Evolutionary conservation across 2,113 vertebrate genomes (phyloP).

Genomic region (Sylvia atricapilla): DNA sequence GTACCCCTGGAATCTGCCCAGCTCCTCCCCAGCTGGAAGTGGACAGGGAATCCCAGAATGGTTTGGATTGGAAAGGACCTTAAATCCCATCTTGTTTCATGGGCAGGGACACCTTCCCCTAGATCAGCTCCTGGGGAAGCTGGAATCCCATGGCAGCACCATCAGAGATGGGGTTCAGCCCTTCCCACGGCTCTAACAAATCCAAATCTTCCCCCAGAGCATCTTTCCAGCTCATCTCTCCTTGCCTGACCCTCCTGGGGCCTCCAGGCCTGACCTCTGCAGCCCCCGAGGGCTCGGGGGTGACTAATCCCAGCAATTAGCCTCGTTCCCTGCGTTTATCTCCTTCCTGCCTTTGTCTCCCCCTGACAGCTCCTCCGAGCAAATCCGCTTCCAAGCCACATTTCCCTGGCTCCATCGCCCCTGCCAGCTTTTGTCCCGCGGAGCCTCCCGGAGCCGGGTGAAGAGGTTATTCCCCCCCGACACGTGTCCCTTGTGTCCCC

Average conservation of each 20-base stretch:
- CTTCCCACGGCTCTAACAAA: neutral
- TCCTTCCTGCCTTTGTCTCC: conserved; percentile 50
- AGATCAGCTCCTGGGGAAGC: fast-evolving
- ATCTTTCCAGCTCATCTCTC: neutral
- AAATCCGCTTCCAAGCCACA: neutral
- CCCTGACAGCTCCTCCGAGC: neutral
- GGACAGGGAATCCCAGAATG: neutral
- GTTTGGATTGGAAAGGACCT: neutral
- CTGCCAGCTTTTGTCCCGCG: neutral
- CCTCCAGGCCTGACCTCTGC: neutral
- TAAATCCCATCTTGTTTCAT: neutral
- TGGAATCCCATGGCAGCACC: neutral
- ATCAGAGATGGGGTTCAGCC: neutral
- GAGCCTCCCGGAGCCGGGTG: neutral
- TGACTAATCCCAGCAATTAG: conserved; percentile 32
- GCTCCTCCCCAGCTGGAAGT: neutral
- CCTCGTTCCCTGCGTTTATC: neutral
- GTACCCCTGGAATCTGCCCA: neutral
- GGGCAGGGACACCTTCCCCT: too few species aligned
- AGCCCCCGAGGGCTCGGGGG: neutral
- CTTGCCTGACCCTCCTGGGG: neutral
- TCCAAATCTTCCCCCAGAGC: neutral
- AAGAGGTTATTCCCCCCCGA: neutral
- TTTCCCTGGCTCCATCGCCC: neutral
- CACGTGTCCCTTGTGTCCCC: neutral